Evolutionary conservation across 2,888 invertebrate species (phyloP).

Genomic region (Plutella xylostella): DNA sequence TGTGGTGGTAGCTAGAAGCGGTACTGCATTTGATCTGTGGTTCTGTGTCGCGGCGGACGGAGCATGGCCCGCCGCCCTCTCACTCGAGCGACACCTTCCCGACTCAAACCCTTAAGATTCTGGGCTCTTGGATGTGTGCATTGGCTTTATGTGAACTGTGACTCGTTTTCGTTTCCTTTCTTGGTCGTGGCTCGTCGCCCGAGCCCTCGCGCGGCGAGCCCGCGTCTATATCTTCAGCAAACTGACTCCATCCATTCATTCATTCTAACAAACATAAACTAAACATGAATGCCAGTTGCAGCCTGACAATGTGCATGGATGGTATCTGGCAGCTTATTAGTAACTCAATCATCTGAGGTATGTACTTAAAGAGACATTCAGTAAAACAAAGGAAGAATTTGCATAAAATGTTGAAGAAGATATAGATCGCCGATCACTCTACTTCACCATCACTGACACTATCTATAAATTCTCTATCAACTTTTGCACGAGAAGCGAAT

Average conservation of each 20-base stretch:
- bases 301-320: conserved; percentile 23
- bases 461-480: conserved; percentile 51
- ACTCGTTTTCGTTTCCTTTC: conserved; percentile 71
- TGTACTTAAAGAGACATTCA: conserved; percentile 28
- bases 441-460: conserved; percentile 58
- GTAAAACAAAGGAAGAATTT: conserved; percentile 18
- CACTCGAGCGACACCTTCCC: conserved; percentile 55
- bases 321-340: conserved; percentile 18
- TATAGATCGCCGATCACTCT: conserved; percentile 56
- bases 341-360: conserved; percentile 30
- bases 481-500: conserved; percentile 69
- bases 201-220: conserved; percentile 28
- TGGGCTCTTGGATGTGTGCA: conserved; percentile 71
- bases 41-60: conserved; percentile 62
- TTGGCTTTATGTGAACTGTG: conserved; percentile 70
- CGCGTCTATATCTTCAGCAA: conserved; percentile 60
- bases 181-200: conserved; percentile 42
- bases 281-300: conserved; percentile 30
- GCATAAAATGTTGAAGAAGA: conserved; percentile 37
- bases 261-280: conserved; percentile 9
- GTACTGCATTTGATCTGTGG: conserved; percentile 70
- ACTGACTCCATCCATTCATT: background rate
- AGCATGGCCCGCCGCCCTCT: conserved; percentile 26
- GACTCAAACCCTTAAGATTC: conserved; percentile 69
- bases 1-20: conserved; percentile 63